Percentiles rank a stretch among this genome's conserved stretches.
Evolutionary conservation across 23 tunicate genomes (phyloP).

Genomic region (Pegea sp.): DNA sequence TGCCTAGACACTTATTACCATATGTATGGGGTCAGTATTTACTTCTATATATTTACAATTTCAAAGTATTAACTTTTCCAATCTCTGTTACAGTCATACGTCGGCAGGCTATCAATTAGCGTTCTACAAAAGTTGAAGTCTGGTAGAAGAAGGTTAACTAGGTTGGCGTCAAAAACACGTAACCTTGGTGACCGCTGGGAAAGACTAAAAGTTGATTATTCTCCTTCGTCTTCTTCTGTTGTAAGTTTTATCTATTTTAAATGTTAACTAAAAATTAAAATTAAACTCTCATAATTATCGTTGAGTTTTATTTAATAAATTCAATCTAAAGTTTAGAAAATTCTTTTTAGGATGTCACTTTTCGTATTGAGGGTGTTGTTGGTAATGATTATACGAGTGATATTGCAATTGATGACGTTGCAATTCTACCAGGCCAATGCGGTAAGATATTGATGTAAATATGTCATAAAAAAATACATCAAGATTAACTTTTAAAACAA

Average conservation of each 20-base stretch:
- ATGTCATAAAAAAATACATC: too few species aligned
- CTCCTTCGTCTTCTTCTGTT: constrained; percentile 11
- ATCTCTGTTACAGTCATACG: constrained; percentile 4
- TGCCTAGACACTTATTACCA: constrained; percentile 47
- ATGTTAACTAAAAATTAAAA: not conserved
- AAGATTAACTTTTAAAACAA: too few species aligned
- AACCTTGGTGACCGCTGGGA: constrained; percentile 40
- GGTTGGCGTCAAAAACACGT: constrained; percentile 11
- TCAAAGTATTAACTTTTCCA: not conserved
- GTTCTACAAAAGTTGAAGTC: constrained; percentile 22
- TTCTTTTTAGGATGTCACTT: constrained; percentile 18
- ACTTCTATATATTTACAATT: not conserved
- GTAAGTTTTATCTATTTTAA: constrained; percentile 9
- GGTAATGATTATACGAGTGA: constrained; percentile 58
- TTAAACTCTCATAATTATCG: not conserved
- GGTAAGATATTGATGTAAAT: constrained; percentile 16
- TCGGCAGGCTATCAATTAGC: constrained; percentile 29
- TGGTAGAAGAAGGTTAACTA: constrained; percentile 3
- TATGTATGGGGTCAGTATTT: constrained; percentile 65
- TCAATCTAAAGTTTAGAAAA: not conserved
- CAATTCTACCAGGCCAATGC: constrained; percentile 54
- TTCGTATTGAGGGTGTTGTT: constrained; percentile 50
- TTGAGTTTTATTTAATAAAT: not conserved
- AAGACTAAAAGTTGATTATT: constrained; percentile 17
- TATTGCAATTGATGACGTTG: constrained; percentile 67